phyloP scores from a whole-genome alignment of 2,113 vertebrate species.

The Oostethus manadensis region DNA sequence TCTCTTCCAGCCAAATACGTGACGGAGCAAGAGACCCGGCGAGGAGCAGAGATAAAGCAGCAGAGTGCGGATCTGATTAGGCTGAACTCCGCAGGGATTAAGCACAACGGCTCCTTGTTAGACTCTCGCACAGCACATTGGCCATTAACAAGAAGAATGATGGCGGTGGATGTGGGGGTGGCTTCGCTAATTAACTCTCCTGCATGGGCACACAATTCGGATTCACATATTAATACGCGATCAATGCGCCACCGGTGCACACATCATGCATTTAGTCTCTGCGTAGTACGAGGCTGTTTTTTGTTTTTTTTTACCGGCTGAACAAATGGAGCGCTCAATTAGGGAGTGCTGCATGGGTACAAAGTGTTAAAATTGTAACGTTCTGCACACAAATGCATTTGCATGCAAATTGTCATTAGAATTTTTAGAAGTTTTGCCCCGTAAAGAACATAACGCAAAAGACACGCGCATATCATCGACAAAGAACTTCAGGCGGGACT shows the following conservation, averaged over 20 bases:
- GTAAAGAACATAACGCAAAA: slow-evolving; percentile 24
- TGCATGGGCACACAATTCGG: slow-evolving; percentile 31
- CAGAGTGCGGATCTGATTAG: slow-evolving; percentile 59
- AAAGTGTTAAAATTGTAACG: slow-evolving; percentile 39
- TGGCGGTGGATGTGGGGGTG: slow-evolving; percentile 4
- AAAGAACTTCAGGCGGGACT: too few species aligned
- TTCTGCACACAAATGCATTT: slow-evolving; percentile 35
- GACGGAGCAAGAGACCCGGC: slow-evolving; percentile 47
- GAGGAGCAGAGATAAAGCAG: slow-evolving; percentile 46
- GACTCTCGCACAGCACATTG: slow-evolving; percentile 34
- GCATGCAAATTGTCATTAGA: slow-evolving; percentile 41
- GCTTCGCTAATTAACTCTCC: slow-evolving; percentile 38
- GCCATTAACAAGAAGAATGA: slow-evolving; percentile 43
- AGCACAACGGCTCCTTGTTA: slow-evolving; percentile 51
- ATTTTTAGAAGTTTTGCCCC: slow-evolving; percentile 44
- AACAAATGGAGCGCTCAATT: slow-evolving; percentile 45
- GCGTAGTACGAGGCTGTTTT: slow-evolving; percentile 20
- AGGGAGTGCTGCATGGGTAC: slow-evolving; percentile 11
- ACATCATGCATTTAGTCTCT: slow-evolving; percentile 37
- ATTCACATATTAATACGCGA: slow-evolving; percentile 36
- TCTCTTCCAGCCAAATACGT: slow-evolving; percentile 41
- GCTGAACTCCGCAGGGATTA: slow-evolving; percentile 54
- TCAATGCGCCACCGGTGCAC: slow-evolving; percentile 34
- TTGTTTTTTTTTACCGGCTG: slow-evolving; percentile 11
- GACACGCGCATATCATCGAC: neutral